Percentiles rank a stretch among this genome's conserved stretches.
phyloP scores from a whole-genome alignment of 2,888 invertebrate species.

The Slavum lentiscoides region DNA sequence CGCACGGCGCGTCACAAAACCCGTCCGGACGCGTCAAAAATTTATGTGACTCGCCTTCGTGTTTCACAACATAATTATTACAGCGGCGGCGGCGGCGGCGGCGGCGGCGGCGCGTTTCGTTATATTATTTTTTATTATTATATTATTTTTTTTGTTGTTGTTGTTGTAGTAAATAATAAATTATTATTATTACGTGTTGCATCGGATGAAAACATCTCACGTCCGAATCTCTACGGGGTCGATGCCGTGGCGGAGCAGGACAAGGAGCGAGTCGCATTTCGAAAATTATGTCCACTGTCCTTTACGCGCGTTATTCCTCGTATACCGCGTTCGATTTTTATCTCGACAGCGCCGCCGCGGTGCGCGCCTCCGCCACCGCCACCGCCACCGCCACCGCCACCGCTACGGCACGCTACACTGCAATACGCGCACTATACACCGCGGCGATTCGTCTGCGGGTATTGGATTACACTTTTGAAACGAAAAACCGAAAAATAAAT shows the following conservation, averaged over 20 bases:
- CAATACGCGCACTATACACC: too few relatives aligned
- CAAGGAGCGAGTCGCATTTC: slow-evolving; percentile 33
- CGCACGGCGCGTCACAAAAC: too few relatives aligned
- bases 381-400: background rate
- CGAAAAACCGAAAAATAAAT: too few relatives aligned
- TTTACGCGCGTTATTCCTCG: slow-evolving; percentile 46
- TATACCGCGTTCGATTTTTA: slow-evolving; percentile 49
- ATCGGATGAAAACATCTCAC: slow-evolving; percentile 51
- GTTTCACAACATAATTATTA: slow-evolving; percentile 52
- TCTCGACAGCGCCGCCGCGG: slow-evolving; percentile 14
- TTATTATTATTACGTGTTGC: slow-evolving; percentile 51
- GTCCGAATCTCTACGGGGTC: slow-evolving; percentile 43
- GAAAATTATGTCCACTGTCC: slow-evolving; percentile 45
- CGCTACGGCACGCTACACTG: too few relatives aligned
- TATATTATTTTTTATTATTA: slow-evolving; percentile 51
- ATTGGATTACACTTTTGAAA: too few relatives aligned
- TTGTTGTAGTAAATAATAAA: slow-evolving; percentile 36
- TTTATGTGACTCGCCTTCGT: slow-evolving; percentile 50
- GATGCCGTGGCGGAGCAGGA: background rate
- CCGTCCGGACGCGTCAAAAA: slow-evolving; percentile 34
- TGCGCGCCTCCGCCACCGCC: slow-evolving; percentile 25
- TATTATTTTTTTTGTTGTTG: slow-evolving; percentile 36
- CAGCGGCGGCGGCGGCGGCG: background rate
- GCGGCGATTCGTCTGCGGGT: too few relatives aligned
- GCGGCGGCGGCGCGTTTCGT: slow-evolving; percentile 13